These are phyloP conservation scores for Trichonephila clavipes DNA, from an alignment of 1,140 invertebrate species.

Conservation along the genomic window DNA sequence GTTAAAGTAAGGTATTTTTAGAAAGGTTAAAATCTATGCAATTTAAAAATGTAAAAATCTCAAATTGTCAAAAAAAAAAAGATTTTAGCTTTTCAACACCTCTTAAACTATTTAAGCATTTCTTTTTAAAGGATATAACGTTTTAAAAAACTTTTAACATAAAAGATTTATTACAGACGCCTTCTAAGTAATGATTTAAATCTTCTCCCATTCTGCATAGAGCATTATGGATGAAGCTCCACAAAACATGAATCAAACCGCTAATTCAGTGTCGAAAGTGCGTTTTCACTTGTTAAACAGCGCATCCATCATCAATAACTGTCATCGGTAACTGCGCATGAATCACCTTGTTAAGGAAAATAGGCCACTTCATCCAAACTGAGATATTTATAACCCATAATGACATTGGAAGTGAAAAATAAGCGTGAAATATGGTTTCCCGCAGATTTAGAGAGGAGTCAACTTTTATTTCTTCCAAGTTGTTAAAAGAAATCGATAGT, in stretches of 20 bases:
- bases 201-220: background rate
- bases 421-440: slow-evolving; percentile 28
- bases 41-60: too few species aligned
- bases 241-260: slow-evolving; percentile 50
- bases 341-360: slow-evolving; percentile 39
- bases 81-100: too few species aligned
- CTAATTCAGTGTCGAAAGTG: slow-evolving; percentile 1
- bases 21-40: too few species aligned
- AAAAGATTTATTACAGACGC: too few species aligned
- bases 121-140: too few species aligned
- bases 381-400: slow-evolving; percentile 40
- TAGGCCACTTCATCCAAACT: slow-evolving; percentile 30
- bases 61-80: too few species aligned
- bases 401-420: slow-evolving; percentile 35
- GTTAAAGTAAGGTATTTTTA: too few species aligned
- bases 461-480: background rate
- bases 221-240: slow-evolving; percentile 6
- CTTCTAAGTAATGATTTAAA: background rate
- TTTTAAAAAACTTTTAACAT: too few species aligned
- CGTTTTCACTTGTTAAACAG: slow-evolving; percentile 42
- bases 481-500: background rate
- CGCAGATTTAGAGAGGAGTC: slow-evolving; percentile 12
- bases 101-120: too few species aligned
- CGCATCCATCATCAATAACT: slow-evolving; percentile 41
- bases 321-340: slow-evolving; percentile 13